phyloP scores from a whole-genome alignment of 2,888 invertebrate genomes.

The Acleris sparsana region DNA sequence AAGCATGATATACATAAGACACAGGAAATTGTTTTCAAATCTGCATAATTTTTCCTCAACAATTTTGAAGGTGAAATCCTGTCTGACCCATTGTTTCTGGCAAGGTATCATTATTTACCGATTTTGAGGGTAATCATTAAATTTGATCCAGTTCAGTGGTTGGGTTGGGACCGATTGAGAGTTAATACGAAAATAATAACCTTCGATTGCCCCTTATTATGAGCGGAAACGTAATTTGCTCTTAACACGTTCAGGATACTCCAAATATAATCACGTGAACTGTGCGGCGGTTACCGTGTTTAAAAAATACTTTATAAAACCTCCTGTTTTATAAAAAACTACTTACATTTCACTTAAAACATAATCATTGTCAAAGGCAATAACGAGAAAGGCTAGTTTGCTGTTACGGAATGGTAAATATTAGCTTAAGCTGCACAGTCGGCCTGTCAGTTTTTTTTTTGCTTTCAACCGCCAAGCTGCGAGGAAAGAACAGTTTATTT shows the following conservation, averaged over 20 bases:
- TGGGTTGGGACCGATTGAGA: conserved; percentile 67
- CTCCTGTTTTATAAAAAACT: no score
- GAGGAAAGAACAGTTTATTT: conserved; percentile 8
- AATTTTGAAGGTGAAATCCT: conserved; percentile 42
- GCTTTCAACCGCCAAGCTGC: conserved; percentile 10
- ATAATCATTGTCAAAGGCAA: no score
- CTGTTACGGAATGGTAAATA: conserved; percentile 16
- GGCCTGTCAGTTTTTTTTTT: conserved; percentile 17
- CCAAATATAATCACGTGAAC: conserved; percentile 20
- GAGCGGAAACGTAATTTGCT: conserved; percentile 59
- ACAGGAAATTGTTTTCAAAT: conserved; percentile 6
- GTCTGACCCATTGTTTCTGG: conserved; percentile 50
- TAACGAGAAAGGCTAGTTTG: neutral
- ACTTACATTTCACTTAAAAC: no score
- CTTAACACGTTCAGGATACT: conserved; percentile 28
- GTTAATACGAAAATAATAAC: conserved; percentile 80
- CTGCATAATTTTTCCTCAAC: conserved; percentile 11
- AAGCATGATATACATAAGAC: no score
- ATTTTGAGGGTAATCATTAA: conserved; percentile 61
- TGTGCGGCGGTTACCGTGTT: neutral
- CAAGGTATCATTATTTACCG: conserved; percentile 70
- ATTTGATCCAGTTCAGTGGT: conserved; percentile 67
- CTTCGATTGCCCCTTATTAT: conserved; percentile 69
- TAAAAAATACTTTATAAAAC: neutral
- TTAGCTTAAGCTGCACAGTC: neutral